Percentiles rank a stretch among this genome's conserved stretches.
These are phyloP conservation scores for Pygmarrhopalites habei DNA, from an alignment of 1,140 invertebrate species.

Conservation along the genomic window DNA sequence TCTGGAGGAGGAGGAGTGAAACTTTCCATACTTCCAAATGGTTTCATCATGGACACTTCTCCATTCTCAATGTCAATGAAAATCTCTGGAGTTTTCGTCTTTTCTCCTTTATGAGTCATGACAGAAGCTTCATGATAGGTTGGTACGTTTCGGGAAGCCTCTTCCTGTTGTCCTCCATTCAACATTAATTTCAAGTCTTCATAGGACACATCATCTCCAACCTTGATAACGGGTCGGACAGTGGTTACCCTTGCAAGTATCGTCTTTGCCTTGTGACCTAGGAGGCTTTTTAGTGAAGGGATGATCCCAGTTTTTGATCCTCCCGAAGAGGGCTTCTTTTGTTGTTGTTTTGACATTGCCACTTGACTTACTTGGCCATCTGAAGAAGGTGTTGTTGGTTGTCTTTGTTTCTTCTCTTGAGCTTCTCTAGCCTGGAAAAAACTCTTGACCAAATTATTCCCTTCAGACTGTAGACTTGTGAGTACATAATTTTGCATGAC, in stretches of 20 bases:
- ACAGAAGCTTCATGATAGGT: no score
- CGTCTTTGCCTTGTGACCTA: background rate
- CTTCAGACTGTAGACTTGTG: background rate
- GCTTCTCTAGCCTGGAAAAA: background rate
- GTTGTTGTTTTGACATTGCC: no score
- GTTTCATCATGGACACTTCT: conserved; percentile 36
- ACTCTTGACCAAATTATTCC: conserved; percentile 3
- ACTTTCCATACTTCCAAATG: conserved; percentile 19
- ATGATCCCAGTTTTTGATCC: background rate
- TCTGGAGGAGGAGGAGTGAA: conserved; percentile 16
- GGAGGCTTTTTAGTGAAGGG: background rate
- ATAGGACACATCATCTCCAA: conserved; percentile 27
- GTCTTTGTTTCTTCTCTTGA: no score
- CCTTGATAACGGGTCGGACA: conserved; percentile 17
- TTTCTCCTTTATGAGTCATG: background rate
- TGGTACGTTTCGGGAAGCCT: no score
- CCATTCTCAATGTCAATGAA: conserved; percentile 38
- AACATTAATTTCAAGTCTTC: conserved; percentile 17
- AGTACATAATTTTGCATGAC: background rate
- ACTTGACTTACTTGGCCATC: no score
- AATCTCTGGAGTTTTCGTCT: conserved; percentile 13
- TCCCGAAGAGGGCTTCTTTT: background rate
- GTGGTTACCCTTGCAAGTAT: background rate
- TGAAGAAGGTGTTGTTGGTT: no score
- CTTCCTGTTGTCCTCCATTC: background rate